phyloP scores from a whole-genome alignment of 2,113 vertebrate species.

The Ginglymostoma cirratum region DNA sequence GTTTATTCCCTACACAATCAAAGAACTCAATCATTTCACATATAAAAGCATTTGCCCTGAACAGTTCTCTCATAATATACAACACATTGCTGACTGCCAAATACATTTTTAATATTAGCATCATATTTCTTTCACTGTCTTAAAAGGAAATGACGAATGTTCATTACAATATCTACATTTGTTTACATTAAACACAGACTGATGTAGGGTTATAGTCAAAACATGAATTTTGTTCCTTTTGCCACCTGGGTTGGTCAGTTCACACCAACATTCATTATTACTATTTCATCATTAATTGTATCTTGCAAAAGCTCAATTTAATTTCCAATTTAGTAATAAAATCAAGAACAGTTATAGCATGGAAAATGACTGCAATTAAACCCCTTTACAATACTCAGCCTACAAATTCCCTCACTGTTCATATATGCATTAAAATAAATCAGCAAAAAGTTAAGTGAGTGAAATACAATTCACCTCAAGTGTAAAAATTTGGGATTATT shows the following conservation, averaged over 20 bases:
- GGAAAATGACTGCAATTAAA: neutral
- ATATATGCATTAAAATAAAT: neutral
- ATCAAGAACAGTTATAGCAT: neutral
- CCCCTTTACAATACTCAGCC: neutral
- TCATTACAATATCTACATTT: neutral
- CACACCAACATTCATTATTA: neutral
- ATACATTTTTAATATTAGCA: neutral
- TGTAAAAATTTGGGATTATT: neutral
- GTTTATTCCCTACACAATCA: neutral
- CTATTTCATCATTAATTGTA: neutral
- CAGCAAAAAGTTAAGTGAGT: neutral
- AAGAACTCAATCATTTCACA: neutral
- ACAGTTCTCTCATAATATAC: neutral
- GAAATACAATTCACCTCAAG: neutral
- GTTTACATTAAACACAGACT: neutral
- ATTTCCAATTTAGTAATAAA: neutral
- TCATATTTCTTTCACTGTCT: neutral
- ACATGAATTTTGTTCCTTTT: neutral
- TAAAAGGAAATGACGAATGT: neutral
- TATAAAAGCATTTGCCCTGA: neutral
- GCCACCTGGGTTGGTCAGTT: neutral
- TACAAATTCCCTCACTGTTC: neutral
- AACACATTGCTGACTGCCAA: neutral
- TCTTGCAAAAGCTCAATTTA: neutral
- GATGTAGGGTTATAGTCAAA: neutral